Conservation (phyloP, 1,140 invertebrate genomes). For the Cecropterus lyciades region DNA sequence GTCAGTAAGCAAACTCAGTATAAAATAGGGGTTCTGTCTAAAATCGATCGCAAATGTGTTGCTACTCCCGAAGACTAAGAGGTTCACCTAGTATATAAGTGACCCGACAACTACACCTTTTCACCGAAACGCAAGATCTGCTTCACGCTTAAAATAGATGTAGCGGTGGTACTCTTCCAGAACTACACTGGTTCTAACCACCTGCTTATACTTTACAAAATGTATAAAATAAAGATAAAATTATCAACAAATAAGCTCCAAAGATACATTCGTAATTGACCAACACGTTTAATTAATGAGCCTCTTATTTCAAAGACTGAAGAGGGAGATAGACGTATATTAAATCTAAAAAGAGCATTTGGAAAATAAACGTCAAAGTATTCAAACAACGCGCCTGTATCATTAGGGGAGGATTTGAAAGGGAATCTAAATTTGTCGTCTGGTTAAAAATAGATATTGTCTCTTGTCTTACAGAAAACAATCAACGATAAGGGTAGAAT, state of each 20-base stretch:
- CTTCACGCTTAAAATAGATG: too few species aligned
- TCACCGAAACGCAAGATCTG: too few species aligned
- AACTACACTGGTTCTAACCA: too few species aligned
- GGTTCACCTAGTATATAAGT: too few species aligned
- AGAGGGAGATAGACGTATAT: constrained; percentile 19
- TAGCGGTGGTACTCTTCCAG: too few species aligned
- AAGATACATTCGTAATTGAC: constrained; percentile 16
- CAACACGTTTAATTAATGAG: constrained; percentile 20
- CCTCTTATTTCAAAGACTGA: constrained; percentile 19
- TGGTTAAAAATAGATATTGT: constrained; percentile 57
- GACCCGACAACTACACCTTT: too few species aligned
- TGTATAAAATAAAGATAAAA: constrained; percentile 1
- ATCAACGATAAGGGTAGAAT: not conserved
- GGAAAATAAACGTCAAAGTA: constrained; percentile 41
- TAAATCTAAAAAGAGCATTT: constrained; percentile 32
- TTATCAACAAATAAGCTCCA: not conserved
- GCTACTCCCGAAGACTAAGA: too few species aligned
- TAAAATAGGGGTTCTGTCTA: too few species aligned
- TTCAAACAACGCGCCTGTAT: constrained; percentile 46
- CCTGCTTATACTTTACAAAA: too few species aligned
- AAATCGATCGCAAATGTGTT: too few species aligned
- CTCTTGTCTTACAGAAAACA: constrained; percentile 29
- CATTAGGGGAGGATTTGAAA: constrained; percentile 57
- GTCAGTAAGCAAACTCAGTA: too few species aligned
- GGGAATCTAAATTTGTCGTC: constrained; percentile 60